Conservation (phyloP, 2,797 vertebrate species). For the Cyprinella venusta region DNA sequence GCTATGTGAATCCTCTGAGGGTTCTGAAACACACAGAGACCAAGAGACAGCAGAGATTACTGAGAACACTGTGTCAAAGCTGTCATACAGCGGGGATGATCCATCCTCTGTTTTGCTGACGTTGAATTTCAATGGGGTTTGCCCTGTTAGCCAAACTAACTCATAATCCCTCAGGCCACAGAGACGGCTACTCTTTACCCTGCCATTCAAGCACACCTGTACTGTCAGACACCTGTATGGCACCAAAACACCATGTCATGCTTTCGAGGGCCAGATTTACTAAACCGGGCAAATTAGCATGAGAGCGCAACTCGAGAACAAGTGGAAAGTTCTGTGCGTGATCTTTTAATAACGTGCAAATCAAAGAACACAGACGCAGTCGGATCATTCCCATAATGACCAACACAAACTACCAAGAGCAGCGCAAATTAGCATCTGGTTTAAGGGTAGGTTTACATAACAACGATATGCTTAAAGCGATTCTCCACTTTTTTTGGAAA, state of each 20-base stretch:
- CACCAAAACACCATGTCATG: constrained; percentile 3
- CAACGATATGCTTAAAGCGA: too few species aligned
- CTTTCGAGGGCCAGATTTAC: background rate
- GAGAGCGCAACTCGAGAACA: background rate
- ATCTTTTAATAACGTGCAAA: too few species aligned
- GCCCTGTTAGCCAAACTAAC: constrained; percentile 57
- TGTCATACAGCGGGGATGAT: constrained; percentile 25
- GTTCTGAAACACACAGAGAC: background rate
- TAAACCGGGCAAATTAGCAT: background rate
- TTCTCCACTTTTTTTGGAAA: too few species aligned
- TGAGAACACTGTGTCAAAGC: constrained; percentile 15
- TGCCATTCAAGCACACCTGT: constrained; percentile 24
- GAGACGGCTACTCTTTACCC: constrained; percentile 44
- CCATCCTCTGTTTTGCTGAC: constrained; percentile 64
- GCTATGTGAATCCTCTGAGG: background rate
- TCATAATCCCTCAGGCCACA: constrained; percentile 61
- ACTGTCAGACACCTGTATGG: background rate
- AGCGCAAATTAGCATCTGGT: too few species aligned
- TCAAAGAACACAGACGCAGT: too few species aligned
- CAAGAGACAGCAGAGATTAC: background rate
- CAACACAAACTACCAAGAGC: too few species aligned
- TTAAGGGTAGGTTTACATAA: too few species aligned
- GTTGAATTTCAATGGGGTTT: constrained; percentile 58
- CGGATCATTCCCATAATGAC: too few species aligned
- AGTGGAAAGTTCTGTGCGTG: too few species aligned